Base-by-base conservation (phyloP, 2,888 invertebrate genomes). In the Hemistola chrysoprasaria region DNA sequence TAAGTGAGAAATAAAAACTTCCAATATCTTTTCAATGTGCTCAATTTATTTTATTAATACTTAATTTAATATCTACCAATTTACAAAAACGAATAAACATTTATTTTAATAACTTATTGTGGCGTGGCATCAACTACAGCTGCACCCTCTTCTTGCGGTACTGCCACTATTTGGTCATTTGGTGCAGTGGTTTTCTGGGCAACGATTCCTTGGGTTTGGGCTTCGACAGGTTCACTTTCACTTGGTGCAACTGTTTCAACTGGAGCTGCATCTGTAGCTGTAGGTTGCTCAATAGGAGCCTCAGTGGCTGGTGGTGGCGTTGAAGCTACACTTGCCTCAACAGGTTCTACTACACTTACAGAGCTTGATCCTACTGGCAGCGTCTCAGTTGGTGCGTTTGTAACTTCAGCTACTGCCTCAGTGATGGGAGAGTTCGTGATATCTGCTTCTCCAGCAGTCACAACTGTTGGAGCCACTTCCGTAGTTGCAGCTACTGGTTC, bases 131-230 rank as follows among this genome's bases (percentile, higher is more conserved):
- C 81, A 38, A 86, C 56, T 8, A 86, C 59, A 8, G 72, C 54
- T 9, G 86, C 84, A 24, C 78, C 83, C 1, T 60, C 45, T 59
- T 85, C 84, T 8, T 52, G 53, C 7, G 74, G 70, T 22, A 71
- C 32, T 6, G 63, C 45, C 7, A 72, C 38, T 26, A 33, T 16
- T 9, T 37, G 39, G 16, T 44, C 43, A 24, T 21, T 40, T 6
- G 47, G 35, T 10, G 10, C 38, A 35, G 20, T 9, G 8, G 11
- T 39, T 26, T 16, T 20, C 34, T 36, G 30, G 10, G 28, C 26
- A 9, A 50, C 22, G 7, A 33, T 44, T 21, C 33, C 28, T 32
- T 49, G 52, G 26, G 44, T 45, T 9, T 45, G 42, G 7, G 39
- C n/a, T 1, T 40, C 50, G n/a, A 43, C 39, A 9, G 51, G 31